phyloP scores from a whole-genome alignment of 1,140 invertebrate species.

The Neuroterus valhalla region DNA sequence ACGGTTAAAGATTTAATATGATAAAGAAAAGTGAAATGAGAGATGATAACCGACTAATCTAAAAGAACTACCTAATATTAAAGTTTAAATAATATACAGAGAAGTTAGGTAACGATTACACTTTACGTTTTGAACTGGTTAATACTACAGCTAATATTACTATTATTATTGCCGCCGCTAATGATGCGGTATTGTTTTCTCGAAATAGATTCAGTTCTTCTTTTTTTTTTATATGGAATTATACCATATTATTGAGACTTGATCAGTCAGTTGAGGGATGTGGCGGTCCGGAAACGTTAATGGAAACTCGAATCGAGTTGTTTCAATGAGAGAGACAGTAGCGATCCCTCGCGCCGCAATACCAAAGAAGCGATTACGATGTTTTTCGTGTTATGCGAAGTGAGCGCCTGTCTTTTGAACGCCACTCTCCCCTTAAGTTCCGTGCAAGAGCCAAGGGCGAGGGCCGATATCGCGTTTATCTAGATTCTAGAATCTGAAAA shows the following conservation, averaged over 20 bases:
- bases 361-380: constrained; percentile 69
- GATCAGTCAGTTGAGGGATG: constrained; percentile 11
- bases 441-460: constrained; percentile 32
- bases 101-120: constrained; percentile 64
- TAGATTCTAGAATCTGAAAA: background rate
- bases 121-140: constrained; percentile 62
- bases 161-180: constrained; percentile 33
- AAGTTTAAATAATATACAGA: constrained; percentile 68
- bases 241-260: constrained; percentile 24
- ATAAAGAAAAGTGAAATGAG: constrained; percentile 63
- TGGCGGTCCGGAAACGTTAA: constrained; percentile 1
- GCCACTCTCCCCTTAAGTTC: constrained; percentile 59
- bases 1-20: constrained; percentile 71
- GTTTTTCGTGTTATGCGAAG: constrained; percentile 62
- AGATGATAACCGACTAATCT: constrained; percentile 64
- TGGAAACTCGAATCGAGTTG: constrained; percentile 11
- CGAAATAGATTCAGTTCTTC: constrained; percentile 42
- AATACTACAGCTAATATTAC: constrained; percentile 45
- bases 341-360: constrained; percentile 60
- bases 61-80: constrained; percentile 68
- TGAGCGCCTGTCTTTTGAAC: constrained; percentile 44
- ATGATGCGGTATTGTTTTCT: constrained; percentile 18
- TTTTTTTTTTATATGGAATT: constrained; percentile 40
- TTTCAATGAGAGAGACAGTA: constrained; percentile 35
- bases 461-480: constrained; percentile 8